Conservation (phyloP, 2,888 invertebrate genomes). For the Sphaerophoria taeniata region DNA sequence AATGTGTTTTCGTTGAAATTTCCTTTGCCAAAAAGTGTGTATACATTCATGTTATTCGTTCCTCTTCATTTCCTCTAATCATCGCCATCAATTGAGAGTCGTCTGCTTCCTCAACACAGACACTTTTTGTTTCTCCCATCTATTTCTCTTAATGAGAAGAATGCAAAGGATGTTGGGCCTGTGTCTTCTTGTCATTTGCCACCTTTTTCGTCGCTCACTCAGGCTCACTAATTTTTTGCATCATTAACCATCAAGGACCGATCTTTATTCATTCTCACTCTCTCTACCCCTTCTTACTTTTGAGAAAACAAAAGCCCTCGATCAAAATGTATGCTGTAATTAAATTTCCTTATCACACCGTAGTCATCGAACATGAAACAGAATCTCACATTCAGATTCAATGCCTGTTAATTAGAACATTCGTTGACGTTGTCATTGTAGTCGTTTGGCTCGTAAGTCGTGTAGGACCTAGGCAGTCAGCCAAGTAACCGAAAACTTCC, state of each 20-base stretch:
- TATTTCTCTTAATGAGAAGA: slow-evolving; percentile 24
- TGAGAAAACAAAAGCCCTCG: slow-evolving; percentile 17
- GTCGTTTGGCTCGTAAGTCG: no score
- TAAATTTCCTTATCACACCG: slow-evolving; percentile 49
- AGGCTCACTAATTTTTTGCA: slow-evolving; percentile 39
- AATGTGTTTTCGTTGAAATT: slow-evolving; percentile 22
- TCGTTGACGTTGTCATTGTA: not conserved
- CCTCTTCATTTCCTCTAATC: slow-evolving; percentile 26
- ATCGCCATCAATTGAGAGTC: slow-evolving; percentile 16
- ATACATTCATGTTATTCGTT: not conserved
- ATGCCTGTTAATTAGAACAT: slow-evolving; percentile 52
- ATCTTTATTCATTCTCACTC: not conserved
- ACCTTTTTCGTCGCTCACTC: not conserved
- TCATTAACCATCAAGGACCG: slow-evolving; percentile 21
- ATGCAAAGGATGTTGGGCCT: not conserved
- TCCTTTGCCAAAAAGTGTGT: slow-evolving; percentile 8
- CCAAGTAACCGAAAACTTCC: not conserved
- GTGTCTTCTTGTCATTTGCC: not conserved
- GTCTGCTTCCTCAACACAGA: slow-evolving; percentile 7
- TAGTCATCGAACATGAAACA: slow-evolving; percentile 35
- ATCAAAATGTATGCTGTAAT: slow-evolving; percentile 42
- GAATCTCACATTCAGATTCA: slow-evolving; percentile 39
- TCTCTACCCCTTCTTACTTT: not conserved
- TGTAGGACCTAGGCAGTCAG: not conserved
- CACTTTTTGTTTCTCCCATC: no score